A percentile compares a stretch with the other conserved stretches of the same genome.
These are phyloP conservation scores for Acrocera orbiculus DNA, from an alignment of 2,888 invertebrate species.

Conservation along the genomic window DNA sequence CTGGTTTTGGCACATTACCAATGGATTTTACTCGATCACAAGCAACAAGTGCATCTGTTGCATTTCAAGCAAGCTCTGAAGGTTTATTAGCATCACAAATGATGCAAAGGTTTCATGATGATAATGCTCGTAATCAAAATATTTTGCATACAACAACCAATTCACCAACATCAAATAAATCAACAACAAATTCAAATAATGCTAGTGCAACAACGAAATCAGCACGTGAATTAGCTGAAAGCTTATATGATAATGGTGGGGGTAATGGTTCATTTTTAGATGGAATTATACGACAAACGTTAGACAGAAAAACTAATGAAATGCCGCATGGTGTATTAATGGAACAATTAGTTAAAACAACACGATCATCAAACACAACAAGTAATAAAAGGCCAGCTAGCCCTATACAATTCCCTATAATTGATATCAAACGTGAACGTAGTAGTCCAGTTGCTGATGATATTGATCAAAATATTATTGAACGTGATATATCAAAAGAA, in stretches of 20 bases:
- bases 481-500: constrained; percentile 13
- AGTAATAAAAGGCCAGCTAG: constrained; percentile 24
- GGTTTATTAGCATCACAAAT: constrained; percentile 59
- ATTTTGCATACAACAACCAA: constrained; percentile 8
- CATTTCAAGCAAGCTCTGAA: constrained; percentile 36
- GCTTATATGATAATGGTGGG: constrained; percentile 40
- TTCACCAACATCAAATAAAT: constrained; percentile 10
- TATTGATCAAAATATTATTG: constrained; percentile 11
- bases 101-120: constrained; percentile 63
- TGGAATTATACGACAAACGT: constrained; percentile 64
- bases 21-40: constrained; percentile 31
- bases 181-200: constrained; percentile 11
- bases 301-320: constrained; percentile 43
- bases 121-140: constrained; percentile 35
- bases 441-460: constrained; percentile 16
- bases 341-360: constrained; percentile 48
- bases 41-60: constrained; percentile 29
- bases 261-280: constrained; percentile 60
- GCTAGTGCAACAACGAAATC: constrained; percentile 15
- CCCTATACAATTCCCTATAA: constrained; percentile 20
- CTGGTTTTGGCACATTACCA: constrained; percentile 38
- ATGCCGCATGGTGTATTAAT: constrained; percentile 39
- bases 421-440: constrained; percentile 41
- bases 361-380: constrained; percentile 20
- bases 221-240: constrained; percentile 43